Conservation (phyloP, 1,140 invertebrate genomes). For the Anastrepha ludens region DNA sequence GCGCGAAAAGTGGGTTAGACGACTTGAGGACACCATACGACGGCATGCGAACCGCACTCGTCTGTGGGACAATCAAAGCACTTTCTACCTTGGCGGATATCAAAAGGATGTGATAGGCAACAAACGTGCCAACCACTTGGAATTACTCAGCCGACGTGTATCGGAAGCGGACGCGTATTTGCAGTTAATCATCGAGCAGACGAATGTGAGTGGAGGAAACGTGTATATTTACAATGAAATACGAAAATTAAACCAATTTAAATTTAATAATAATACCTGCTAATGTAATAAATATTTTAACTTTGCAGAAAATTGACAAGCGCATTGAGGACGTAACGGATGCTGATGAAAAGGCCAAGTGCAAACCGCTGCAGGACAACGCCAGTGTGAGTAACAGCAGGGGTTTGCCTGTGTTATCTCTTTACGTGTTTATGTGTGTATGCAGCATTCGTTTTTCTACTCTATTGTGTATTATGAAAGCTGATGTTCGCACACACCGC, state of each 20-base stretch:
- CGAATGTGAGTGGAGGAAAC: constrained; percentile 78
- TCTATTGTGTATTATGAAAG: neutral
- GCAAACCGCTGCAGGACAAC: constrained; percentile 78
- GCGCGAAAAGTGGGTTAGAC: constrained; percentile 95
- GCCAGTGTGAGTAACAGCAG: constrained; percentile 67
- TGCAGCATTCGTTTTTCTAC: neutral
- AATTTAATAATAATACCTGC: neutral
- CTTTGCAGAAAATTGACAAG: constrained; percentile 79
- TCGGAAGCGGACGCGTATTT: constrained; percentile 97
- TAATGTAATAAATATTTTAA: constrained; percentile 45
- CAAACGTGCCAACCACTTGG: constrained; percentile 72
- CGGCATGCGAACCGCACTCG: constrained; percentile 83
- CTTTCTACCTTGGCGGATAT: constrained; percentile 70
- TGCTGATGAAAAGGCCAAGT: constrained; percentile 80
- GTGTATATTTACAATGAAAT: neutral
- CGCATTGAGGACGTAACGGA: constrained; percentile 80
- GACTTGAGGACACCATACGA: constrained; percentile 94
- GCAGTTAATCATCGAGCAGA: constrained; percentile 96
- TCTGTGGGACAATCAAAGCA: constrained; percentile 72
- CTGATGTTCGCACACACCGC: neutral
- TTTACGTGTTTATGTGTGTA: neutral
- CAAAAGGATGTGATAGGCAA: constrained; percentile 66
- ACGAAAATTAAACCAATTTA: neutral
- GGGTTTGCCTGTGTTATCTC: neutral
- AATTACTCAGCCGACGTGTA: constrained; percentile 89